Evolutionary conservation across 2,797 vertebrate species (phyloP), one percentile per base, ranked within the genome.

Genomic region (Neomorphus geoffroyi): DNA sequence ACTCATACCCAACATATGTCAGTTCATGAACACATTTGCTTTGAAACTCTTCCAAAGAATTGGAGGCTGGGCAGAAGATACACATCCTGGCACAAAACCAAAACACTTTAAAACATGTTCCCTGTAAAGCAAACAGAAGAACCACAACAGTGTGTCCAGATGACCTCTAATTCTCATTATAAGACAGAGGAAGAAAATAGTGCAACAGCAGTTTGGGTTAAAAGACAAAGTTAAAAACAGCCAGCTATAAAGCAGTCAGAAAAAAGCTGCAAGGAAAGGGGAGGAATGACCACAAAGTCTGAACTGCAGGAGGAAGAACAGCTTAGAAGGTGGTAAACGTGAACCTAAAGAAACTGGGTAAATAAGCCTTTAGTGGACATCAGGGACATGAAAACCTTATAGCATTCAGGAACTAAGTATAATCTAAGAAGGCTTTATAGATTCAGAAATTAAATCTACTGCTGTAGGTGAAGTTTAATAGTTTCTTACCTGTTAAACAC

Each of bases 401-500:
- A 82, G 50, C 54, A 75, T 41, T 32, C 33, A 62, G 58, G 53
- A 86, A 62, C 26, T 43, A 67, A 54, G 70, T 67, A 53, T 45
- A 61, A 2, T 74, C 70, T 33, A 78, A n/a, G 62, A 66, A 94
- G 35, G 50, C 7, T 93, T 88, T 93, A 86, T 0, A 74, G 88
- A 53, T 33, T 71, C 69, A 91, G 48, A 91, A 89, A 41, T 53
- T 79, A 85, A 81, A 86, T 66, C 74, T 93, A 92, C 39, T 84
- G 67, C 82, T 92, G 69, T 53, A 94, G 65, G 60, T 72, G 80
- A 95, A 86, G 37, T 91, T 72, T 87, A 92, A 89, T 90, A 77
- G 54, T 95, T 95, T 94, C 98, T 98, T 97, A 98, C 98, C 98
- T 98, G 97, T 97, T 97, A 97, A 98, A 97, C 94, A 92, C 81